A percentile compares a stretch with the other conserved stretches of the same genome.
phyloP scores from a whole-genome alignment of 2,113 vertebrate species.

The Spea multiplicata region DNA sequence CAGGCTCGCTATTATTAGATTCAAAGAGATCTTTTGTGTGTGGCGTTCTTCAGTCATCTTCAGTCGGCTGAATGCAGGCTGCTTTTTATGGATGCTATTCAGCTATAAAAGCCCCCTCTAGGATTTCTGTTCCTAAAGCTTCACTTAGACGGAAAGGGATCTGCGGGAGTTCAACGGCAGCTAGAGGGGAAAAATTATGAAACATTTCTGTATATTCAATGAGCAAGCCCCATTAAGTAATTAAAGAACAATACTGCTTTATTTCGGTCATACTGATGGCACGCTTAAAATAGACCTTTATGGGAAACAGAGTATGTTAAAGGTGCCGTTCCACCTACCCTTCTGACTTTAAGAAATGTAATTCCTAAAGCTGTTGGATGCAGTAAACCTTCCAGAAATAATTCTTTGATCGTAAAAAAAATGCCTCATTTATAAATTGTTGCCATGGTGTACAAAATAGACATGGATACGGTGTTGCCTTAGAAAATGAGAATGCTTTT shows the following conservation, averaged over 20 bases:
- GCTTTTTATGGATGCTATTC: slow-evolving; percentile 33
- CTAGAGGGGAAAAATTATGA: neutral
- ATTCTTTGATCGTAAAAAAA: no score
- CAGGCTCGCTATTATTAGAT: slow-evolving; percentile 35
- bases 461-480: no score
- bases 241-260: neutral
- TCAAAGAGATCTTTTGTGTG: slow-evolving; percentile 32
- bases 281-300: neutral
- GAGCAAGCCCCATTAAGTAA: neutral
- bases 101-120: slow-evolving; percentile 34
- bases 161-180: slow-evolving; percentile 22
- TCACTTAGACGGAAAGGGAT: slow-evolving; percentile 28
- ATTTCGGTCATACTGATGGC: neutral
- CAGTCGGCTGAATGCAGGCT: neutral
- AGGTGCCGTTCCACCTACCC: no score
- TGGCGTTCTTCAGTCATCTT: slow-evolving; percentile 14
- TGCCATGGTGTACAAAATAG: no score
- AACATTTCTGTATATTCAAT: neutral
- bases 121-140: slow-evolving; percentile 27
- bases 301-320: neutral
- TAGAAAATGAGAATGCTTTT: no score
- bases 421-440: no score
- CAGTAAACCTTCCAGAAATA: no score
- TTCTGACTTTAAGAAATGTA: no score
- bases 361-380: no score